Evolutionary conservation across 2,888 invertebrate species (phyloP).

Genomic region (Sinohyriopsis cumingii): DNA sequence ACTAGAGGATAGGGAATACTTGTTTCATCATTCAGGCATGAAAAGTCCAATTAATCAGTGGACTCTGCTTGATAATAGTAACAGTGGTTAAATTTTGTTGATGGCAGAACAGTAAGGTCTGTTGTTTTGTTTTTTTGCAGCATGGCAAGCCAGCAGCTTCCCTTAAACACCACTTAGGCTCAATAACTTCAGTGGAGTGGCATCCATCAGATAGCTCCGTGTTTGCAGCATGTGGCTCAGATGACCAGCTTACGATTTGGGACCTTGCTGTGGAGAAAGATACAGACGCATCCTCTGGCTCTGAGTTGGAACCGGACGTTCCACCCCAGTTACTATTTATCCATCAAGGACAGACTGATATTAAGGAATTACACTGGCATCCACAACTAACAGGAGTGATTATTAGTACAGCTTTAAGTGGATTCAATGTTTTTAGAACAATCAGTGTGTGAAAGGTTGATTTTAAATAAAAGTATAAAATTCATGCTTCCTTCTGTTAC

Average conservation of each 20-base stretch:
- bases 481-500: too few relatives aligned
- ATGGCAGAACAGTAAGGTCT: too few relatives aligned
- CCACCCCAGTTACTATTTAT: conserved; percentile 97
- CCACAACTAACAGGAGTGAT: conserved; percentile 93
- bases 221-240: conserved; percentile 92
- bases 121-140: conserved; percentile 63
- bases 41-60: too few relatives aligned
- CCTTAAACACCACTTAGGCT: conserved; percentile 95
- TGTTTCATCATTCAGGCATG: too few relatives aligned
- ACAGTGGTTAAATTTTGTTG: too few relatives aligned
- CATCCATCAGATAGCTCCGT: conserved; percentile 93
- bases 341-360: conserved; percentile 97
- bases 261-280: conserved; percentile 79
- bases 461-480: too few relatives aligned
- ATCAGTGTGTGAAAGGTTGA: conserved; percentile 84
- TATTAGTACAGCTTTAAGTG: conserved; percentile 93
- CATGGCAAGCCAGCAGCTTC: conserved; percentile 85
- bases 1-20: too few relatives aligned
- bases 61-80: too few relatives aligned
- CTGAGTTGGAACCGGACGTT: conserved; percentile 60
- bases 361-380: conserved; percentile 99
- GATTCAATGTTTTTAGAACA: conserved; percentile 97
- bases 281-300: conserved; percentile 35
- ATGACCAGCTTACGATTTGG: conserved; percentile 97
- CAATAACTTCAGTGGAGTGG: conserved; percentile 98